Base-by-base conservation (phyloP, 2,888 invertebrate genomes). In the Epirrhoe alternata region DNA sequence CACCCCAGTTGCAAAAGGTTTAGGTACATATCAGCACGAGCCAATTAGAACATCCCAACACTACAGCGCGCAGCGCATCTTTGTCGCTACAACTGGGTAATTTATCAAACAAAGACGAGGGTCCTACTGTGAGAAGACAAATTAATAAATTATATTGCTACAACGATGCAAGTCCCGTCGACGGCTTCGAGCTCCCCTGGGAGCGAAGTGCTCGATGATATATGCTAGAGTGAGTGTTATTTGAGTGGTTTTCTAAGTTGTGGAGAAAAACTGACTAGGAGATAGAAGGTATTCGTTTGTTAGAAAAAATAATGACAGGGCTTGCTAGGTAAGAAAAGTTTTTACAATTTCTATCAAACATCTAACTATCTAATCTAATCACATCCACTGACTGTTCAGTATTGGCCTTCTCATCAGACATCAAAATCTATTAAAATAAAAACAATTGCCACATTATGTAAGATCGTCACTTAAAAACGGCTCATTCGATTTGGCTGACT, bases 61-160 rank as follows among this genome's bases (percentile, higher is more conserved):
- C 71, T 66, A 67, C 61, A 66, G 61, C 49, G 65, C 64, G 62
- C 66, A 65, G 65, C 64, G 62, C 66, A 65, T 65, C 61, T 58
- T 72, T 70, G 68, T 65, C 66, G 68, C 69, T 65, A 65, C 66
- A 72, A 55, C 68, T 49, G 45, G 65, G 31, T 71, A 68, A 74
- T 74, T 71, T 70, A 70, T 72, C 72, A 71, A 68, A 67, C 72
- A 68, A 71, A 61, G 67, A 66, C 61, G 67, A 70, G 68, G 74
- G 69, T 65, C 69, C 65, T 67, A 68, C 69, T 74, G 68, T 57
- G 71, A 72, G 73, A 61, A 73, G 77, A 81, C 79, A 82, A 85
- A 86, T 87, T 85, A 84, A 84, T 85, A 84, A 83, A 82, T 84
- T 80, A 83, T 79, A 83, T 80, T 67, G 73, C 74, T 76, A 79